These are phyloP conservation scores for Cossypha dichroa DNA, from an alignment of 2,797 vertebrate species.

Conservation along the genomic window DNA sequence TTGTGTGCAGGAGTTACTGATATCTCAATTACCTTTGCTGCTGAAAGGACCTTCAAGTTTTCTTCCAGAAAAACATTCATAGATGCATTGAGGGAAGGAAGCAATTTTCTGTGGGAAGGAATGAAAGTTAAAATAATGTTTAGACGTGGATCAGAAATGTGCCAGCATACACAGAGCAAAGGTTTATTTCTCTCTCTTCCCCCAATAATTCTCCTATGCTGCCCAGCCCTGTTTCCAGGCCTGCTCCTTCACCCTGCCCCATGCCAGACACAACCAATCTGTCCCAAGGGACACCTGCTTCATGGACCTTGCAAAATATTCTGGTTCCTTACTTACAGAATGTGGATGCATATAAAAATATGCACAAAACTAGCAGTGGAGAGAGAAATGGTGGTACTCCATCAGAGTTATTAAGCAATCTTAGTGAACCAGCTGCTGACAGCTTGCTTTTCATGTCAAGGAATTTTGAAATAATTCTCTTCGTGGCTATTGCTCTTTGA, in stretches of 20 bases:
- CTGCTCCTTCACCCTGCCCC: neutral
- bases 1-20: conserved; percentile 7
- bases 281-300: too few relatives aligned
- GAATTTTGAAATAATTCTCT: neutral
- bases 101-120: neutral
- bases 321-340: neutral
- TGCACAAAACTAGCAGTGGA: neutral
- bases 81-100: neutral
- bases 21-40: conserved; percentile 44
- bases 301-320: neutral
- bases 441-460: neutral
- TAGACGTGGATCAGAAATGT: neutral
- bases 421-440: neutral
- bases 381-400: neutral
- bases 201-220: neutral
- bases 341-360: neutral
- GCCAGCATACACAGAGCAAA: neutral
- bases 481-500: neutral
- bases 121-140: neutral
- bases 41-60: neutral
- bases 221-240: neutral
- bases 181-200: neutral
- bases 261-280: fast-evolving
- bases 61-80: neutral
- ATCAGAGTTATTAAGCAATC: neutral